A percentile compares a stretch with the other conserved stretches of the same genome.
phyloP scores from a whole-genome alignment of 2,113 vertebrate genomes.

The Mesitornis unicolor region DNA sequence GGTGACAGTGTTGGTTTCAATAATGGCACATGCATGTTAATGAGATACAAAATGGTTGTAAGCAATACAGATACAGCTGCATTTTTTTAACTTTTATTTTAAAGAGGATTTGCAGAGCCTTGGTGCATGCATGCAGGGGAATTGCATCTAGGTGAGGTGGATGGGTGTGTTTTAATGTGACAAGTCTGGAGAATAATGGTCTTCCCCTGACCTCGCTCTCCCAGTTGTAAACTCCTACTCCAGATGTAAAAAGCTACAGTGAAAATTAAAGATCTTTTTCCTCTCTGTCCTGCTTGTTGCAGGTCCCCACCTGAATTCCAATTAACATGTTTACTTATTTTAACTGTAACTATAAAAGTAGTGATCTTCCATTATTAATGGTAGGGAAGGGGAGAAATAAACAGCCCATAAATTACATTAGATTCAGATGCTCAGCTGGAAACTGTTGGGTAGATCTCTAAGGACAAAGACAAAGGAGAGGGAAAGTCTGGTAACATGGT shows the following conservation, averaged over 20 bases:
- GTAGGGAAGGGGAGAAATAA: neutral
- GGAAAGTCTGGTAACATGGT: neutral
- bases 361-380: neutral
- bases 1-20: neutral
- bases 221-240: neutral
- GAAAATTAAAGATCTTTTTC: neutral
- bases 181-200: neutral
- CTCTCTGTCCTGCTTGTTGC: neutral
- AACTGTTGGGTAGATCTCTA: neutral
- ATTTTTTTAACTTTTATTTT: too few species aligned
- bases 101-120: neutral
- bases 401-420: neutral
- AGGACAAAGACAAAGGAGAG: neutral
- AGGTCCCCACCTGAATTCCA: neutral
- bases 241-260: neutral
- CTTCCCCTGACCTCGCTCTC: neutral
- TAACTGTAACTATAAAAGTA: neutral
- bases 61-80: rapidly evolving
- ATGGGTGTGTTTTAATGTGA: neutral
- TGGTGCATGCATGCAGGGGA: rapidly evolving
- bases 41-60: neutral
- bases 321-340: neutral
- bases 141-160: rapidly evolving
- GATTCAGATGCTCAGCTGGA: neutral
- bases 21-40: rapidly evolving